These are phyloP conservation scores for Lordiphosa stackelbergi DNA, from an alignment of 1,140 invertebrate species.

Conservation along the genomic window DNA sequence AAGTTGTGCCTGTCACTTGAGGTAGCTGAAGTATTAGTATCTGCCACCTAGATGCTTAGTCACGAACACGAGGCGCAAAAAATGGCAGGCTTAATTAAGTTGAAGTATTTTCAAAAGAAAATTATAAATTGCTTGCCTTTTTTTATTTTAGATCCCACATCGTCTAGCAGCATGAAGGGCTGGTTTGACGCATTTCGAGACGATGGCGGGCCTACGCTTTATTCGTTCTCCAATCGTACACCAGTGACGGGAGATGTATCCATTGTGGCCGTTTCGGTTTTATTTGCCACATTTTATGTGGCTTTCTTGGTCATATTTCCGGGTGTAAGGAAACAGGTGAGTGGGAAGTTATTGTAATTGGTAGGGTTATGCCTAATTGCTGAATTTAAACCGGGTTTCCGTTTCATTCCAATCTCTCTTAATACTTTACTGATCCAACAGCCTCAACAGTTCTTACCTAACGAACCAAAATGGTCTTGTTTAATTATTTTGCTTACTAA, in stretches of 20 bases:
- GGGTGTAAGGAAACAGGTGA: constrained; percentile 95
- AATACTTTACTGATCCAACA: too few species aligned
- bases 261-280: constrained; percentile 88
- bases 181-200: constrained; percentile 96
- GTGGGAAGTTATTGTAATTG: constrained; percentile 14
- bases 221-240: constrained; percentile 94
- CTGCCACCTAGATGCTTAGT: constrained; percentile 62
- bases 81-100: constrained; percentile 44
- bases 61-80: constrained; percentile 44
- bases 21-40: constrained; percentile 29
- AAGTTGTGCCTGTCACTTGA: constrained; percentile 50
- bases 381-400: too few species aligned
- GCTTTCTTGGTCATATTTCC: constrained; percentile 96
- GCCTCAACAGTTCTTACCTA: neutral
- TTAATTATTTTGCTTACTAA: too few species aligned
- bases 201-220: constrained; percentile 94
- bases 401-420: too few species aligned
- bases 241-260: constrained; percentile 94
- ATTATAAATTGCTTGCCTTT: constrained; percentile 6
- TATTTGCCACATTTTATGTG: constrained; percentile 92
- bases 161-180: constrained; percentile 85
- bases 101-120: constrained; percentile 19
- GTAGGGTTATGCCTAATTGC: too few species aligned
- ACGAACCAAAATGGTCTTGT: neutral
- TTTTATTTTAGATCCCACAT: constrained; percentile 7